Base-by-base conservation (phyloP, 2,797 vertebrate species). In the Hozukius guyotensis region DNA sequence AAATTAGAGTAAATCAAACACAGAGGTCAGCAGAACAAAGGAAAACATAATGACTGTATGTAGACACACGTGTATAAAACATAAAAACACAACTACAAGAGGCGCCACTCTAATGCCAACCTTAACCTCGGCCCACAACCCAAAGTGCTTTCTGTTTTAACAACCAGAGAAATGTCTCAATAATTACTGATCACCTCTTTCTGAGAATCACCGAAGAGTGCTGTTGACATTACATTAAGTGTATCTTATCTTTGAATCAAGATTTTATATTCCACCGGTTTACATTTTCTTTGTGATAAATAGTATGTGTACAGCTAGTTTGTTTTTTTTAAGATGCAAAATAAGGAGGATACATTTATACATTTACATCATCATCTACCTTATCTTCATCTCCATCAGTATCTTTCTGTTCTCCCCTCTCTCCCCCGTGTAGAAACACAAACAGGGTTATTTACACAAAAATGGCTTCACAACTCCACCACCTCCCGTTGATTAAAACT, bases 1-100 rank as follows among this genome's bases (percentile, higher is more conserved):
- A 86, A 79, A 79, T 68, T 46, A 22, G 22, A 62, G 64, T 72
- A 38, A 86, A 86, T 90, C 77, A 83, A 80, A 91, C 60, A 25
- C 3, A 67, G 81, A 78, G 85, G 88, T 89, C 87, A 78, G 75
- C 56, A 4, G 55, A 86, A 83, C 42, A 67, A 63, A 56, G 55
- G 66, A 13, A 87, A 89, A 77, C 36, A 68, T 52, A 78, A 82
- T 49, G 65, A 82, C 80, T 63, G 73, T 61, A 57, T 46, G 67
- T 46, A 70, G 72, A 75, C 68, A 56, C 72, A 64, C 25, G 27
- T 24, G 38, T 38, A 53, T 38, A 72, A 78, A 80, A 80, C 57
- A 70, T 78, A 61, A 87, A 86, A 66, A 86, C 59, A 76, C 34
- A 75, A 67, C 60, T 63, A 55, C 53, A 71, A 85, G 59, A 78